Evolutionary conservation across 2,888 invertebrate species (phyloP).

Genomic region (Epistrophe eligans): DNA sequence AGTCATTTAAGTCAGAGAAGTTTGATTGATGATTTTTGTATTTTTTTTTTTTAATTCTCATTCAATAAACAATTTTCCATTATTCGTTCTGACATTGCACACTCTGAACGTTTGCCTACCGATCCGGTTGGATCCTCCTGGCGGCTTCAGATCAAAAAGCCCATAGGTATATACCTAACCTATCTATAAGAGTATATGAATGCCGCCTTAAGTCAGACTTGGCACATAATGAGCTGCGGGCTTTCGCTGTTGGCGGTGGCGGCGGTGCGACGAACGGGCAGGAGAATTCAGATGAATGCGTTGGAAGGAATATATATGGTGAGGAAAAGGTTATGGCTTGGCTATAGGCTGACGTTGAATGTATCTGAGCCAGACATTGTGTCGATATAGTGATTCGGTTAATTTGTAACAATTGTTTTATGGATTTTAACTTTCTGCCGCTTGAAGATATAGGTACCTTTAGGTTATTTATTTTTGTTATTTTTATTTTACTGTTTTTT

Average conservation of each 20-base stretch:
- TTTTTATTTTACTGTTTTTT: not conserved
- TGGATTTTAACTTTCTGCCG: not conserved
- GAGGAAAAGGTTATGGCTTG: not conserved
- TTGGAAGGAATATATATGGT: slow-evolving; percentile 6
- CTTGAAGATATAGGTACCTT: not conserved
- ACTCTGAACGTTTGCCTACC: slow-evolving; percentile 71
- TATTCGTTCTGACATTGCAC: slow-evolving; percentile 72
- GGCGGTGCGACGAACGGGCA: no score
- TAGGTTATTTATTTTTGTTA: slow-evolving; percentile 4
- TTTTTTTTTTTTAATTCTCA: slow-evolving; percentile 34
- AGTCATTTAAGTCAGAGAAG: slow-evolving; percentile 76
- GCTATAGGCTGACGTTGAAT: slow-evolving; percentile 50
- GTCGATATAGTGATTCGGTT: slow-evolving; percentile 75
- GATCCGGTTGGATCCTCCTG: slow-evolving; percentile 47
- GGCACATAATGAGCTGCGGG: slow-evolving; percentile 36
- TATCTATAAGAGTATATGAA: not conserved
- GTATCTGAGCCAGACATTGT: slow-evolving; percentile 60
- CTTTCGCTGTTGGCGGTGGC: slow-evolving; percentile 30
- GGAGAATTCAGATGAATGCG: slow-evolving; percentile 7
- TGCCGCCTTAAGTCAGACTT: slow-evolving; percentile 49
- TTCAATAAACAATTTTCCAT: slow-evolving; percentile 76
- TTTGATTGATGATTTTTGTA: slow-evolving; percentile 76
- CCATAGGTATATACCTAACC: not conserved
- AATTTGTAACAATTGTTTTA: slow-evolving; percentile 73
- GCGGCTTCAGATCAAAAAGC: slow-evolving; percentile 71